phyloP scores from a whole-genome alignment of 2,888 invertebrate genomes.

The Teleogryllus oceanicus region DNA sequence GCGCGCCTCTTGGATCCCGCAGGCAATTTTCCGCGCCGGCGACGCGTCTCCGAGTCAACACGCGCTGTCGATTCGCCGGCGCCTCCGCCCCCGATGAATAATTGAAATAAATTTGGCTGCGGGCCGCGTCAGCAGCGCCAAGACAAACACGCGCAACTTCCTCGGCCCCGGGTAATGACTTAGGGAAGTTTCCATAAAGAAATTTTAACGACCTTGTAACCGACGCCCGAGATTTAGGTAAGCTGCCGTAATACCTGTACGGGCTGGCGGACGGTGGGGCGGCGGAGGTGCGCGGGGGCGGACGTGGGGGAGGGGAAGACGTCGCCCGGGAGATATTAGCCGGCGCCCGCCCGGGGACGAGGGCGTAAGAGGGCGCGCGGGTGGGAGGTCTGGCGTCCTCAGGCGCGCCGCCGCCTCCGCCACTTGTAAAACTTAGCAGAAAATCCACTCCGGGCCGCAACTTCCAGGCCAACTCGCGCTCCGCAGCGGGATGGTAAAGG shows the following conservation, averaged over 20 bases:
- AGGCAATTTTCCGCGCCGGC: constrained; percentile 9
- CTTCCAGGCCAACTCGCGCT: constrained; percentile 1
- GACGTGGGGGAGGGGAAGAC: neutral
- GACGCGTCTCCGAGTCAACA: neutral
- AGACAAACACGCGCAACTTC: constrained; percentile 18
- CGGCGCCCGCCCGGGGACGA: neutral
- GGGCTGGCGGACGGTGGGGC: neutral
- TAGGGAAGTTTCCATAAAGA: constrained; percentile 18
- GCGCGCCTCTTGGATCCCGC: neutral
- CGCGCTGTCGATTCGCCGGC: neutral
- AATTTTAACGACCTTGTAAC: constrained; percentile 18
- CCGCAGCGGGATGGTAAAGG: neutral
- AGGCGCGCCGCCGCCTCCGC: neutral
- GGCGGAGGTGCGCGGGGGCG: neutral
- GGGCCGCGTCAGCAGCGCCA: constrained; percentile 1
- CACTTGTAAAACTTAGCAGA: constrained; percentile 2
- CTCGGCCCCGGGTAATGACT: neutral
- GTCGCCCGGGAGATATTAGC: constrained; percentile 6
- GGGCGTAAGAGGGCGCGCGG: neutral
- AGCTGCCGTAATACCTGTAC: constrained; percentile 7
- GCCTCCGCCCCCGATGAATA: neutral
- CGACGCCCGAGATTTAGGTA: constrained; percentile 18
- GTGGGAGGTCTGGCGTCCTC: neutral
- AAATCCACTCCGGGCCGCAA: neutral
- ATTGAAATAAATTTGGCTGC: constrained; percentile 18